Base-by-base conservation (phyloP, 2,888 invertebrate species). In the Heliconius cydno region DNA sequence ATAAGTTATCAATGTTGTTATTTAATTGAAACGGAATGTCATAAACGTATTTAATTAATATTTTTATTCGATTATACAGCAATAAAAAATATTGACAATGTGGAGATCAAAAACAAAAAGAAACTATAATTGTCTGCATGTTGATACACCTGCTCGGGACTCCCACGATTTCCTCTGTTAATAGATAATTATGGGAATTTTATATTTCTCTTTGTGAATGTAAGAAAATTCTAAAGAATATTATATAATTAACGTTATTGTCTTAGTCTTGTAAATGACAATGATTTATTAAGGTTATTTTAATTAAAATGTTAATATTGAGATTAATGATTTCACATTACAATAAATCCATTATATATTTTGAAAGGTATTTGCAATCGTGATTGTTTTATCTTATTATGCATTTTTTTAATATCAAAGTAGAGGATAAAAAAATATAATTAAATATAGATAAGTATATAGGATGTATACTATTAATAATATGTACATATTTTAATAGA, bases 111-210 rank as follows among this genome's bases (percentile, higher is more conserved):
- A 78, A 81, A 80, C 76, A 81, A 82, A 80, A 79, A 79, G 77
- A 85, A 86, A 87, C 86, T 87, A 87, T 87, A 87, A 88, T 87
- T 87, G 86, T 87, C 63, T 79, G 76, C 74, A 52, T 25, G 63
- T 82, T 75, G 46, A 85, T 86, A 86, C 93, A 93, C 92, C 93
- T 93, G 93, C 89, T 86, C 82, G 83, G 80, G 80, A 81, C 92
- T 93, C 93, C 88, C 93, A 93, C 92, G 92, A 88, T 89, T 88
- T 87, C 86, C 86, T 88, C 87, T 88, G 86, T 88, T 87, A 84
- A 84, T 85, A 87, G 85, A 91, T 89, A 90, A 92, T 91, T 86
- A 88, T 92, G 91, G 86, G 91, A 92, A 90, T 87, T 82, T 83
- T 84, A 81, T 81, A 84, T 82, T 83, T 83, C 80, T 83, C 30